These are phyloP conservation scores for Nesogale talazaci DNA, from an alignment of 2,113 vertebrate genomes.

Conservation along the genomic window DNA sequence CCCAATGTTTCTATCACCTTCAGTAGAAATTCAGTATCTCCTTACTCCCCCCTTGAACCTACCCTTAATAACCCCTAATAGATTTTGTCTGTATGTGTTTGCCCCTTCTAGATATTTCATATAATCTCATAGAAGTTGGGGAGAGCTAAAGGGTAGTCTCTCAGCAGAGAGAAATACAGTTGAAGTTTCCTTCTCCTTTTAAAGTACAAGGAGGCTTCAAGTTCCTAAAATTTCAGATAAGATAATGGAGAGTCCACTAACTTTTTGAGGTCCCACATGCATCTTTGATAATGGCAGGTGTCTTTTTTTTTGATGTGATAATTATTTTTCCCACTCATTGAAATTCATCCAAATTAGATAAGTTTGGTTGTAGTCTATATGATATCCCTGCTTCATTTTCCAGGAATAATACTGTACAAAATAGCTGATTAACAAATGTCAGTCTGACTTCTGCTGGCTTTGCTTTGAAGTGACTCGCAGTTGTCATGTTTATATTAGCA, in stretches of 20 bases:
- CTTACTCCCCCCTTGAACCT: neutral
- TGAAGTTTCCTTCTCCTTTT: constrained; percentile 47
- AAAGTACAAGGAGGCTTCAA: neutral
- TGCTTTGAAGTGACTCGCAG: constrained; percentile 40
- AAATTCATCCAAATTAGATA: constrained; percentile 44
- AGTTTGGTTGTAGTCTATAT: neutral
- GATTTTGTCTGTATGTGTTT: neutral
- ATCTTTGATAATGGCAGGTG: neutral
- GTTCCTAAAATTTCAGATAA: too few species aligned
- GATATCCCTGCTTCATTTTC: constrained; percentile 29
- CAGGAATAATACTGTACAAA: constrained; percentile 27
- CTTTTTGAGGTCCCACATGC: too few species aligned
- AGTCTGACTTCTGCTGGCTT: constrained; percentile 13
- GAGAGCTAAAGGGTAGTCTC: neutral
- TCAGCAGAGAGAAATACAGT: constrained; percentile 24
- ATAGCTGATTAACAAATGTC: constrained; percentile 26
- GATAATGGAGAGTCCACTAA: too few species aligned
- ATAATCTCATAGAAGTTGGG: neutral
- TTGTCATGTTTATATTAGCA: neutral
- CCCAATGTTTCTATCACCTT: neutral
- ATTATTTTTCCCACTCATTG: constrained; percentile 37
- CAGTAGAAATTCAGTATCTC: neutral
- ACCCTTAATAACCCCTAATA: neutral
- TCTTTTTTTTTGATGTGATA: neutral
- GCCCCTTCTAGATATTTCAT: neutral